Base-by-base conservation (phyloP, 2,888 invertebrate species). In the Xylocampa areola region DNA sequence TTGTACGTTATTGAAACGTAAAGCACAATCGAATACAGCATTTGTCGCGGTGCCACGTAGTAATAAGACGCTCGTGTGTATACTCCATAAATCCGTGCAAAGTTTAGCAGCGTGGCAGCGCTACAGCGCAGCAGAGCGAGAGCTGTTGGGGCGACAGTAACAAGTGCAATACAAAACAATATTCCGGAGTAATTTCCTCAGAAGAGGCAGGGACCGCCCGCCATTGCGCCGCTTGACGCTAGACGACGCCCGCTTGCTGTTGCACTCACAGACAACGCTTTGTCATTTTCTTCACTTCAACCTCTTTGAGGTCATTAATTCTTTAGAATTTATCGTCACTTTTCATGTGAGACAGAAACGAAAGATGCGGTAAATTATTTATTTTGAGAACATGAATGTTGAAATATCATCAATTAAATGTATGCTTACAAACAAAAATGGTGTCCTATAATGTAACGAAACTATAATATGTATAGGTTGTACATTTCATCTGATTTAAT, bases 131-230 rank as follows among this genome's bases (percentile, higher is more conserved):
- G 54, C 47, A 60, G 62, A 65, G 55, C 54, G 47, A 49, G 45
- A 37, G 57, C 51, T 64, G 50, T 59, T 32, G 58, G 64, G 53
- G 55, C 47, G 60, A 47, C 55, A 61, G 80, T 81, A 80, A 83
- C 82, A 81, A 85, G 81, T 81, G 81, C 82, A 81, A 77, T 80
- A 81, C 79, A 84, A 84, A 86, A 87, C 83, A 85, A 85, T 86
- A 84, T 81, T 80, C 77, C 74, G 64, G 49, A 76, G 86, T 84
- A 84, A 85, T 87, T 85, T 84, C 80, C 80, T 80, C 76, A 57
- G 75, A 77, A 76, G 70, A 76, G 74, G 69, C 63, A 51, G 61
- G 48, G 54, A 61, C 57, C 71, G 53, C 65, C 62, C 63, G 58
- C 57, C 69, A 53, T 36, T 64, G n/a, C 63, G 47, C 10, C 60